A percentile compares a stretch with the other conserved stretches of the same genome.
phyloP scores from a whole-genome alignment of 2,113 vertebrate species.

The Microtus pennsylvanicus region DNA sequence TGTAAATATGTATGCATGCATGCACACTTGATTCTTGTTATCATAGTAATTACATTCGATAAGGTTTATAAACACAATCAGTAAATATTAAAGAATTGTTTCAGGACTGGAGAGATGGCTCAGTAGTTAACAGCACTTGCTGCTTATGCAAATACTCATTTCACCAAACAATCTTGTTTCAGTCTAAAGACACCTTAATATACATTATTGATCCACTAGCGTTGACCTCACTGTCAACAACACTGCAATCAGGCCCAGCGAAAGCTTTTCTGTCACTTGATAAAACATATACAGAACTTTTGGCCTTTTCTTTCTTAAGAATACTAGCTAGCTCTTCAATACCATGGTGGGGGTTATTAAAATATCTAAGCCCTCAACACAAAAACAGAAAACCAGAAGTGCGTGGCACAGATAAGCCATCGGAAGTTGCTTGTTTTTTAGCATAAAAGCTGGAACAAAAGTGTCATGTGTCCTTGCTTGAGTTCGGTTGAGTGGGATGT shows the following conservation, averaged over 20 bases:
- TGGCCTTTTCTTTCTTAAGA: background rate
- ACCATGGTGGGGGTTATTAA: background rate
- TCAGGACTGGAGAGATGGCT: background rate
- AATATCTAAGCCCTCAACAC: background rate
- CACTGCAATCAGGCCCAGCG: background rate
- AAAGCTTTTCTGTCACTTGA: background rate
- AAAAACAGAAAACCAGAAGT: background rate
- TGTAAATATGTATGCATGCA: background rate
- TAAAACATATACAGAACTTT: background rate
- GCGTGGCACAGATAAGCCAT: background rate
- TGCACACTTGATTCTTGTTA: background rate
- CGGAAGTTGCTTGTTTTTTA: background rate
- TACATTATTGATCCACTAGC: background rate
- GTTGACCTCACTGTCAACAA: background rate
- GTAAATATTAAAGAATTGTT: background rate
- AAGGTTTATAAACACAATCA: background rate
- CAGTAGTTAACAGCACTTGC: background rate
- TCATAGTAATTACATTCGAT: background rate
- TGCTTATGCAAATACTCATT: background rate
- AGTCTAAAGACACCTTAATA: constrained; percentile 13
- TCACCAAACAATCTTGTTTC: background rate
- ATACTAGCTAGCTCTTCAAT: background rate
- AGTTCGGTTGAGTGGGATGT: background rate
- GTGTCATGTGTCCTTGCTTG: background rate
- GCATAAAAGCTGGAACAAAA: background rate